Conservation (phyloP, 1,140 invertebrate genomes). For the Trachelipus rathkii region DNA sequence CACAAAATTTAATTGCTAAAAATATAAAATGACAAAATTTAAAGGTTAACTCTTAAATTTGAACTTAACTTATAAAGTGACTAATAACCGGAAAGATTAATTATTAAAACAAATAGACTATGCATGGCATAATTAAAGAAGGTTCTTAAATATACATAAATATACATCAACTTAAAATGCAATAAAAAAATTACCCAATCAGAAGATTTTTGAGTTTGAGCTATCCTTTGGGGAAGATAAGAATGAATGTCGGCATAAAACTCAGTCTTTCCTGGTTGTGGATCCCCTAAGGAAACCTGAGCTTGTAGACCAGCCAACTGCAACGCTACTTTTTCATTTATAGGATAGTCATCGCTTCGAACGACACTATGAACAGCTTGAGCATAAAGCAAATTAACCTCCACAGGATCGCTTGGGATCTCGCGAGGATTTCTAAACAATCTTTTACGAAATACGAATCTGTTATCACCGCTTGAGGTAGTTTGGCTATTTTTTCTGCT, state of each 20-base stretch:
- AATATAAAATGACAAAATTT: too few species aligned
- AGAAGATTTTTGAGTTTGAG: slow-evolving; percentile 61
- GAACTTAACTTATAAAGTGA: too few species aligned
- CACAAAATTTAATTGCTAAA: too few species aligned
- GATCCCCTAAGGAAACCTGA: slow-evolving; percentile 85
- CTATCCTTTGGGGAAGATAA: slow-evolving; percentile 73
- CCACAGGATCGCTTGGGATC: slow-evolving; percentile 91
- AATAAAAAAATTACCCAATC: slow-evolving; percentile 61
- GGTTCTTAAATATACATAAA: too few species aligned
- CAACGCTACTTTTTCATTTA: slow-evolving; percentile 88
- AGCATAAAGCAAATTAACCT: slow-evolving; percentile 89
- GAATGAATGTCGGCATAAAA: slow-evolving; percentile 75
- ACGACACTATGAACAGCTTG: slow-evolving; percentile 92
- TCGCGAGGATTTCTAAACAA: slow-evolving; percentile 82
- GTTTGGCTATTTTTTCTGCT: slow-evolving; percentile 47
- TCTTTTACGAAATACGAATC: slow-evolving; percentile 86
- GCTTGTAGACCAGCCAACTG: slow-evolving; percentile 90
- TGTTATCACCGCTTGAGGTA: slow-evolving; percentile 79
- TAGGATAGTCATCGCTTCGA: slow-evolving; percentile 87
- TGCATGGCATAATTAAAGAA: too few species aligned
- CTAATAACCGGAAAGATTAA: too few species aligned
- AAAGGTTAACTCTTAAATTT: too few species aligned
- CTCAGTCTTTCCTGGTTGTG: slow-evolving; percentile 63
- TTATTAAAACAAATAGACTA: too few species aligned
- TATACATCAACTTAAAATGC: too few species aligned